A percentile compares a stretch with the other conserved stretches of the same genome.
phyloP scores from a whole-genome alignment of 2,797 vertebrate genomes.

The Danio choprae region DNA sequence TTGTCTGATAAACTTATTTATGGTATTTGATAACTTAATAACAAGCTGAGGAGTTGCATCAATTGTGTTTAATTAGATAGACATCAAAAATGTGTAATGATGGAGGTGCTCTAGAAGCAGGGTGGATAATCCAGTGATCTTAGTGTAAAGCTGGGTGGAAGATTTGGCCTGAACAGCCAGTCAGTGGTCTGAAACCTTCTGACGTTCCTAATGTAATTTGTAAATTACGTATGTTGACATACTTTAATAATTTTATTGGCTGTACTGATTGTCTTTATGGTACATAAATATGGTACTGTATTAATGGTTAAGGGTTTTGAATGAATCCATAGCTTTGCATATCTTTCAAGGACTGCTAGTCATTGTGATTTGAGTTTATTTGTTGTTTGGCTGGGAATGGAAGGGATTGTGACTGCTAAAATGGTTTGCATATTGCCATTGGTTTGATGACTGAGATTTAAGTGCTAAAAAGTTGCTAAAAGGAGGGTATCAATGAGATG shows the following conservation, averaged over 20 bases:
- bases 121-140: too few species aligned
- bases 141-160: not conserved
- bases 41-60: too few species aligned
- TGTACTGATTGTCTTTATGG: not conserved
- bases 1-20: too few species aligned
- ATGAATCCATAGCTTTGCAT: not conserved
- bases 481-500: not conserved
- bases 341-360: not conserved
- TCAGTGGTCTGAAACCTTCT: too few species aligned
- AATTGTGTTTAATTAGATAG: too few species aligned
- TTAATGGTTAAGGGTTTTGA: conserved; percentile 4
- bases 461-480: not conserved
- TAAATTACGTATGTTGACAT: not conserved
- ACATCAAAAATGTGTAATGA: too few species aligned
- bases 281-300: too few species aligned
- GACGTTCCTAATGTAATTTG: not conserved
- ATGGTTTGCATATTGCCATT: not conserved
- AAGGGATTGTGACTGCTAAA: not conserved
- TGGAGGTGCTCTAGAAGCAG: too few species aligned
- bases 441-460: not conserved
- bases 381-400: not conserved
- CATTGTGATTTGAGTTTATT: not conserved
- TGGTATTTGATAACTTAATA: too few species aligned
- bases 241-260: not conserved
- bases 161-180: not conserved